Percentiles rank a stretch among this genome's conserved stretches.
phyloP scores from a whole-genome alignment of 2,797 vertebrate genomes.

The Triplophysa bombifrons region DNA sequence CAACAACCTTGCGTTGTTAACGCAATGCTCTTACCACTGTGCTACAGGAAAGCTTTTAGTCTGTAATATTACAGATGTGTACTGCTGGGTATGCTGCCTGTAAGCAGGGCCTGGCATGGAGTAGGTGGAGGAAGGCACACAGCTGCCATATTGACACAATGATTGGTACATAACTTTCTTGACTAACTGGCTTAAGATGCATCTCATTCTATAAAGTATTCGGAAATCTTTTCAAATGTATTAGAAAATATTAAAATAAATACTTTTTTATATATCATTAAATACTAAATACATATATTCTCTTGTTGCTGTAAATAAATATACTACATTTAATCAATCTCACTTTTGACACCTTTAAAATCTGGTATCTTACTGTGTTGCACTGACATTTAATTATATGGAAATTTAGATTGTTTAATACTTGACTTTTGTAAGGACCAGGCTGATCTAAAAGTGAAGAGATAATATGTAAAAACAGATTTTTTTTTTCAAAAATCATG shows the following conservation, averaged over 20 bases:
- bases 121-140: constrained; percentile 18
- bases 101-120: constrained; percentile 25
- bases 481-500: too few species aligned
- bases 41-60: not conserved
- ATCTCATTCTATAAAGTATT: not conserved
- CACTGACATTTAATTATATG: not conserved
- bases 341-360: not conserved
- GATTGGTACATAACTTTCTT: constrained; percentile 36
- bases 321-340: not conserved
- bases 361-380: not conserved
- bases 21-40: too few species aligned
- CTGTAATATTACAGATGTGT: constrained; percentile 47
- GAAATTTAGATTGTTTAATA: constrained; percentile 8
- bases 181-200: constrained; percentile 39
- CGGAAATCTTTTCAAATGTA: not conserved
- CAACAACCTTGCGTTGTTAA: too few species aligned
- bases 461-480: not conserved
- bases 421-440: constrained; percentile 4
- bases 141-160: constrained; percentile 48
- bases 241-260: not conserved
- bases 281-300: not conserved
- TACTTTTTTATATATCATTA: too few species aligned
- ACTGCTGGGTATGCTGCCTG: constrained; percentile 36
- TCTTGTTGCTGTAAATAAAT: not conserved
- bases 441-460: not conserved